phyloP scores from a whole-genome alignment of 2,113 vertebrate genomes.

The Crotophaga sulcirostris region DNA sequence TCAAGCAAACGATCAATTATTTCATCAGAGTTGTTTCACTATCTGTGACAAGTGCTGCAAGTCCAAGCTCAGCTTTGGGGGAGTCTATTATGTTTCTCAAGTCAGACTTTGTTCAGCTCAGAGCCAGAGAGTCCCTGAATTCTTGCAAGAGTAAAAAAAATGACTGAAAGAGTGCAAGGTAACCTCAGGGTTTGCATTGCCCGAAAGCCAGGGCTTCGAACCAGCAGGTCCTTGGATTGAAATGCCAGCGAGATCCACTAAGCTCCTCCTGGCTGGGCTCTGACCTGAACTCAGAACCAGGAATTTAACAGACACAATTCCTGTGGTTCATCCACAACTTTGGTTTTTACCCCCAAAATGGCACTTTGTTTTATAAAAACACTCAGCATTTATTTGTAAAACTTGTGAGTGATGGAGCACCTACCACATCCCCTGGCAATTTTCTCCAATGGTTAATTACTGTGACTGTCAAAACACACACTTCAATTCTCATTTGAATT shows the following conservation, averaged over 20 bases:
- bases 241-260: background rate
- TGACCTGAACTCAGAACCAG: background rate
- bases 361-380: constrained; percentile 13
- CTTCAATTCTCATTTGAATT: constrained; percentile 45
- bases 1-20: background rate
- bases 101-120: background rate
- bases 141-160: background rate
- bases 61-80: background rate
- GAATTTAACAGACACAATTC: background rate
- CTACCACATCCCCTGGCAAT: constrained; percentile 37
- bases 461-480: constrained; percentile 50
- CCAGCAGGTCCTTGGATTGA: background rate
- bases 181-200: fast-evolving
- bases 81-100: background rate
- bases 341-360: background rate
- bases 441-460: constrained; percentile 55
- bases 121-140: background rate
- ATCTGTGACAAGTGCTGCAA: background rate
- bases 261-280: background rate
- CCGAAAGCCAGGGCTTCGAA: background rate
- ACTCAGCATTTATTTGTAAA: constrained; percentile 33
- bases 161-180: background rate
- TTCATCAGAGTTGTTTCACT: background rate
- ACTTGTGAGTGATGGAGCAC: constrained; percentile 30
- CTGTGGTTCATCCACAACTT: background rate